Conservation (phyloP, 1,140 invertebrate genomes). For the Drosophila sp. region DNA sequence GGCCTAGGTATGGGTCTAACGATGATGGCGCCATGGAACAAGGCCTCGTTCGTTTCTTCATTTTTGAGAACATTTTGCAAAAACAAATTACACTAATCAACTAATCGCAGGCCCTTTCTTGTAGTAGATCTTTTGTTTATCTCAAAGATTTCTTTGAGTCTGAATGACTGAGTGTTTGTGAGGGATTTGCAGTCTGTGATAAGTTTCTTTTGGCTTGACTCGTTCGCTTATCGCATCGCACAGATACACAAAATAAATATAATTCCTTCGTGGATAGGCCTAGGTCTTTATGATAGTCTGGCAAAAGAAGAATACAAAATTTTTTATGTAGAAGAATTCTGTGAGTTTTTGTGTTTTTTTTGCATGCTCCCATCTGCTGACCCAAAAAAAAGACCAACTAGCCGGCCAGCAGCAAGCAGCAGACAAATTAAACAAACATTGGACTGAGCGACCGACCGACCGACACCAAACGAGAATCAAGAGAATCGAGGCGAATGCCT, state of each 20-base stretch:
- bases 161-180: neutral
- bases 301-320: neutral
- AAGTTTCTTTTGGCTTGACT: slow-evolving; percentile 29
- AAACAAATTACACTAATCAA: slow-evolving; percentile 4
- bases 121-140: slow-evolving; percentile 7
- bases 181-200: slow-evolving; percentile 33
- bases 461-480: slow-evolving; percentile 58
- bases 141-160: neutral
- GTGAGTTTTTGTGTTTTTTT: slow-evolving; percentile 30
- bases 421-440: slow-evolving; percentile 76
- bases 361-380: slow-evolving; percentile 37
- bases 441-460: slow-evolving; percentile 11
- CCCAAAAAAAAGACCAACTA: slow-evolving; percentile 64
- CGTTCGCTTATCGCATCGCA: slow-evolving; percentile 11
- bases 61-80: slow-evolving; percentile 8
- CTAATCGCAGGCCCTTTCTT: slow-evolving; percentile 18
- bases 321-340: slow-evolving; percentile 24
- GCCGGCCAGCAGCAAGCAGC: slow-evolving; percentile 39
- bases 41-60: slow-evolving; percentile 1
- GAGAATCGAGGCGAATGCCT: slow-evolving; percentile 49
- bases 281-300: slow-evolving; percentile 4
- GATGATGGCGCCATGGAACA: slow-evolving; percentile 1
- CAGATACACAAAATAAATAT: slow-evolving; percentile 52
- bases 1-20: neutral
- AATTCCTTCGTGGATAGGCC: neutral